These are phyloP conservation scores for Lomographa bimaculata DNA, from an alignment of 2,888 invertebrate genomes.

Conservation along the genomic window DNA sequence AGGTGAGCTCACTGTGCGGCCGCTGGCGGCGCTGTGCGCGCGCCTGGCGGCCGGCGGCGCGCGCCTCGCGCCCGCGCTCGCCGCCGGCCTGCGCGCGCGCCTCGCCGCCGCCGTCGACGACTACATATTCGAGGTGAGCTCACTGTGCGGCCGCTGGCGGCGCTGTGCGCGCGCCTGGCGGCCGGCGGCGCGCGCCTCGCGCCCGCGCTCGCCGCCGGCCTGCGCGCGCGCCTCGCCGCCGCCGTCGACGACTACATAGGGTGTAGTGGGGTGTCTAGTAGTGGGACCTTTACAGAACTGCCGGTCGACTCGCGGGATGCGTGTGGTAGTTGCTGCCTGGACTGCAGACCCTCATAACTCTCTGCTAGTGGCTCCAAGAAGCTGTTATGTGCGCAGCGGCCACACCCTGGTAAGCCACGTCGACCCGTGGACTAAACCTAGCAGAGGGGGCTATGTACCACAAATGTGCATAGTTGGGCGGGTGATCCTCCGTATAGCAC, in stretches of 20 bases:
- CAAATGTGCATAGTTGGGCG: no score
- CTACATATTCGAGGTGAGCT: constrained; percentile 82
- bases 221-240: constrained; percentile 89
- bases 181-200: constrained; percentile 87
- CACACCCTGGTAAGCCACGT: no score
- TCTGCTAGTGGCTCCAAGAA: no score
- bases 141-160: constrained; percentile 95
- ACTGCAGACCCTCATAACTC: no score
- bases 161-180: constrained; percentile 86
- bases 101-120: constrained; percentile 90
- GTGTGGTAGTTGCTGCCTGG: no score
- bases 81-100: constrained; percentile 87
- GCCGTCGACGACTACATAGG: constrained; percentile 87
- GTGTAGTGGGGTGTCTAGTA: not conserved
- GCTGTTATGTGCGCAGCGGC: no score
- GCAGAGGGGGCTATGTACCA: no score
- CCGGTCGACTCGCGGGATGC: no score
- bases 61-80: constrained; percentile 88
- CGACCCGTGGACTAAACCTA: no score
- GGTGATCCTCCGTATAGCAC: no score
- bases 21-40: constrained; percentile 89
- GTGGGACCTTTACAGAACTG: no score
- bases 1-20: constrained; percentile 90
- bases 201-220: constrained; percentile 87
- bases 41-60: constrained; percentile 87